These are phyloP conservation scores for Hycleus phaleratus DNA, from an alignment of 1,140 invertebrate species.

Conservation along the genomic window DNA sequence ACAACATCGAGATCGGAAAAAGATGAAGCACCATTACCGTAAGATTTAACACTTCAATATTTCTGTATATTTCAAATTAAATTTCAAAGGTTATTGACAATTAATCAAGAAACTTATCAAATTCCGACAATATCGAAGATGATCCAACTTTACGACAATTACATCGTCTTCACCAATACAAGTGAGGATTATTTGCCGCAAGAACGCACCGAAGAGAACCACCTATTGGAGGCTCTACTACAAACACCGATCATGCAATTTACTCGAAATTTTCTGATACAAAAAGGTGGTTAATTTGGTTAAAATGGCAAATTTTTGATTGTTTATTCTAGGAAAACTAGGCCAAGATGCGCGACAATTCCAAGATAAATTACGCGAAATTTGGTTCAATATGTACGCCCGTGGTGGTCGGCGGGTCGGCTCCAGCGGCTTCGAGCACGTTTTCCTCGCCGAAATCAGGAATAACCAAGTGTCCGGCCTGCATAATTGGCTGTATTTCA, in stretches of 20 bases:
- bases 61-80: conserved; percentile 14
- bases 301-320: background rate
- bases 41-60: conserved; percentile 37
- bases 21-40: conserved; percentile 69
- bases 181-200: conserved; percentile 70
- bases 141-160: conserved; percentile 64
- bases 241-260: conserved; percentile 65
- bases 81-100: conserved; percentile 50
- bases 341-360: conserved; percentile 57
- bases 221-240: conserved; percentile 67
- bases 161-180: conserved; percentile 61
- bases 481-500: conserved; percentile 86
- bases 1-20: conserved; percentile 55
- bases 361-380: conserved; percentile 60
- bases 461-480: conserved; percentile 68
- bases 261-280: conserved; percentile 61
- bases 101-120: conserved; percentile 50
- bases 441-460: conserved; percentile 78
- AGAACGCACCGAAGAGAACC: conserved; percentile 66
- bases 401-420: conserved; percentile 65
- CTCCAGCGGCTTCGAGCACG: conserved; percentile 80
- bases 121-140: conserved; percentile 61
- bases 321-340: conserved; percentile 36
- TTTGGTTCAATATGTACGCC: conserved; percentile 79
- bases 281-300: conserved; percentile 47